Percentiles rank a stretch among this genome's conserved stretches.
Conservation (phyloP, 2,888 invertebrate species). For the Hymenopus coronatus region DNA sequence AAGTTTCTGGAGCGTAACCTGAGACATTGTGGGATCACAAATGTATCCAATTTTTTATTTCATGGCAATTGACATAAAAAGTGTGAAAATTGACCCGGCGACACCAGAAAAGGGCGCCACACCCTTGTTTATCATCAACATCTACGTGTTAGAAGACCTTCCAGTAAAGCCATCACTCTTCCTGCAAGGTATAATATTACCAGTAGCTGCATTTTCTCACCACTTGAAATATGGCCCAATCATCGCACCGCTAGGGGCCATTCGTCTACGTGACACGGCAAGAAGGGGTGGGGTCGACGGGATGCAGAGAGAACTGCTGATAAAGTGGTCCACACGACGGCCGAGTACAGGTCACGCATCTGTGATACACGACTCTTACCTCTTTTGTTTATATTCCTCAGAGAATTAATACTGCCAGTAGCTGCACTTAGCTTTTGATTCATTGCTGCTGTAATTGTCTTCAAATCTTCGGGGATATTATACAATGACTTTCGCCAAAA, state of each 20-base stretch:
- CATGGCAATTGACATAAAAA: background rate
- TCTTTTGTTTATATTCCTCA: background rate
- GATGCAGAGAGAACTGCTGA: background rate
- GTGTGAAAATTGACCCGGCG: background rate
- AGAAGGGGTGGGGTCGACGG: background rate
- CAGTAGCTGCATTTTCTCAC: conserved; percentile 15
- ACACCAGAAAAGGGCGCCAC: background rate
- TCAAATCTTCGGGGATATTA: too few species aligned
- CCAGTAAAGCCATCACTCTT: background rate
- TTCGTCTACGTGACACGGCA: conserved; percentile 1
- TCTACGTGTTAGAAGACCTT: background rate
- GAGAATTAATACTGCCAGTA: background rate
- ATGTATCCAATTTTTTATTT: background rate
- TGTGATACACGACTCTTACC: background rate
- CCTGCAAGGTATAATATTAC: background rate
- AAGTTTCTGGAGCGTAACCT: too few species aligned
- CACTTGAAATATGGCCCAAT: conserved; percentile 27
- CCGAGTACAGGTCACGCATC: conserved; percentile 6
- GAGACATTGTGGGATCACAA: too few species aligned
- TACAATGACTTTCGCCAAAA: too few species aligned
- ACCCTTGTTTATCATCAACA: background rate
- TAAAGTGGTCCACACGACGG: conserved; percentile 4
- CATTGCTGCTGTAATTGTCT: too few species aligned
- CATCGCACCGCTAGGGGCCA: conserved; percentile 20
- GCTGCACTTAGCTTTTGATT: too few species aligned